These are phyloP conservation scores for Poeciliopsis occidentalis DNA, from an alignment of 2,113 vertebrate genomes.

Conservation along the genomic window DNA sequence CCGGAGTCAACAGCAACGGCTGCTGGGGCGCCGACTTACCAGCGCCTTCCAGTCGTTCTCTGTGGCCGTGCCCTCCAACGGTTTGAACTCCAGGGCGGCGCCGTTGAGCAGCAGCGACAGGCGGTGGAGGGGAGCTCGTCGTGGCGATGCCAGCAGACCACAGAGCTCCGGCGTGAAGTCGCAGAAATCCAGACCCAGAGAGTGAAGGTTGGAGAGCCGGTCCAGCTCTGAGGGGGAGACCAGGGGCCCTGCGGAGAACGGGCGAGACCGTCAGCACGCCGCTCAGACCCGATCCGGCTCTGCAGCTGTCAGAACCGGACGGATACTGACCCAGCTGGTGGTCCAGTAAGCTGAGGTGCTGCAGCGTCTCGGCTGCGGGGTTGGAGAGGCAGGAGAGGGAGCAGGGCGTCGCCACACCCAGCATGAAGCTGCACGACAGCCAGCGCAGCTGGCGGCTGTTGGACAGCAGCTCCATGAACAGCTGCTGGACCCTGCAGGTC, in stretches of 20 bases:
- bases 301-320: background rate
- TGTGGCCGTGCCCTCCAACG: conserved; percentile 89
- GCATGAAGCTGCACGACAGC: conserved; percentile 96
- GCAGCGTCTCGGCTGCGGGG: conserved; percentile 89
- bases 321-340: conserved; percentile 83
- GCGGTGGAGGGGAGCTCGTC: conserved; percentile 92
- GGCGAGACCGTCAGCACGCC: too few relatives aligned
- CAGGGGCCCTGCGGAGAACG: conserved; percentile 77
- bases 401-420: conserved; percentile 91
- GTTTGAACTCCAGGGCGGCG: conserved; percentile 89
- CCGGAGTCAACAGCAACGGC: background rate
- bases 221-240: conserved; percentile 89
- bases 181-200: conserved; percentile 95
- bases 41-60: conserved; percentile 96
- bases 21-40: conserved; percentile 51
- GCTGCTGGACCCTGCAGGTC: conserved; percentile 88
- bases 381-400: conserved; percentile 93
- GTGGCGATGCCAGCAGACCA: conserved; percentile 87
- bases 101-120: conserved; percentile 95
- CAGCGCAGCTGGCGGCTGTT: conserved; percentile 95
- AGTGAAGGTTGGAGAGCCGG: conserved; percentile 89
- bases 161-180: conserved; percentile 95
- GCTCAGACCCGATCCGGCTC: background rate
- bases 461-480: conserved; percentile 94
- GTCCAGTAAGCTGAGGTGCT: conserved; percentile 95